Percentiles rank a stretch among this genome's conserved stretches.
phyloP scores from a whole-genome alignment of 2,888 invertebrate genomes.

The Palloptera scutellata region DNA sequence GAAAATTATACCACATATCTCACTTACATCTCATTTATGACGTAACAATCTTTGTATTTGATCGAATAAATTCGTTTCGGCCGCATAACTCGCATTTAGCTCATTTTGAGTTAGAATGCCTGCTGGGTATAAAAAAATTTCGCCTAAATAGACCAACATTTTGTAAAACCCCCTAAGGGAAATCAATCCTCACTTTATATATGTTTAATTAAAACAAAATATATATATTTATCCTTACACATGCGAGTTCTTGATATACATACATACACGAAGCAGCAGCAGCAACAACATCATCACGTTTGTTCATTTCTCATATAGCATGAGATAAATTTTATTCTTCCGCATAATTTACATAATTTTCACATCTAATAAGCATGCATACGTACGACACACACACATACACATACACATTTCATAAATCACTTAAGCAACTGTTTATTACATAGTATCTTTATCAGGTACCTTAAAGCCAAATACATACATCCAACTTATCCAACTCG shows the following conservation, averaged over 20 bases:
- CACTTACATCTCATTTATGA: no score
- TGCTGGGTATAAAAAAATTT: no score
- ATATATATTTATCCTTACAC: not conserved
- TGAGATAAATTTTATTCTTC: slow-evolving; percentile 47
- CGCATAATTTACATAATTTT: slow-evolving; percentile 57
- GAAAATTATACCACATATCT: no score
- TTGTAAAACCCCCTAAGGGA: no score
- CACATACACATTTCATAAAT: slow-evolving; percentile 15
- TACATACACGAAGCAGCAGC: not conserved
- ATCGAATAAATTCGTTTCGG: no score
- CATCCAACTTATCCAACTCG: no score
- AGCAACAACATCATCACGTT: not conserved
- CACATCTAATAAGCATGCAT: slow-evolving; percentile 48
- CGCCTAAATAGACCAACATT: no score
- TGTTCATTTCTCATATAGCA: slow-evolving; percentile 16
- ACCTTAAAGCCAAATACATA: no score
- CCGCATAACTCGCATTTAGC: no score
- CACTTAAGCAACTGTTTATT: slow-evolving; percentile 1
- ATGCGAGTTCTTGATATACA: not conserved
- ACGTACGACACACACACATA: not conserved
- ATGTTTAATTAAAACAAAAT: slow-evolving; percentile 7
- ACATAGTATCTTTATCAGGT: no score
- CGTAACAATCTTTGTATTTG: no score
- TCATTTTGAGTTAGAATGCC: no score
- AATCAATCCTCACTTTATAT: not conserved